Conservation (phyloP, 2,797 vertebrate species). For the Sebastes glaucus region DNA sequence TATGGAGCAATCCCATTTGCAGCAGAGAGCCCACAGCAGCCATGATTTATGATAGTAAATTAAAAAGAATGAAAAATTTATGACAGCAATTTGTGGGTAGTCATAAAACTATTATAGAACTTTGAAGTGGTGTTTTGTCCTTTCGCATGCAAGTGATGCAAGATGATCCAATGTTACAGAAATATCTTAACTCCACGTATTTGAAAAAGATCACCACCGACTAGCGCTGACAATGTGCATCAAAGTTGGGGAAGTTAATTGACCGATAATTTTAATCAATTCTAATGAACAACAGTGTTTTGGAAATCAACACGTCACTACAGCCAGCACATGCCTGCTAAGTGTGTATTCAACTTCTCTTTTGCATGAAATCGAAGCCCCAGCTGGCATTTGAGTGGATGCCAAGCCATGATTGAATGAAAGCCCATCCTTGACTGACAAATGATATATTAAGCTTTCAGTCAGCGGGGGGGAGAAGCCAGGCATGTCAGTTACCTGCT, state of each 20-base stretch:
- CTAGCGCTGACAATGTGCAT: conserved; percentile 21
- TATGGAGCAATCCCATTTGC: conserved; percentile 84
- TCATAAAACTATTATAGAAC: conserved; percentile 88
- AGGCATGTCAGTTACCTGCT: conserved; percentile 86
- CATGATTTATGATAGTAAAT: conserved; percentile 86
- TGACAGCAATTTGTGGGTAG: conserved; percentile 85
- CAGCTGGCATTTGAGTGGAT: conserved; percentile 77
- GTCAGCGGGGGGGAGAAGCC: conserved; percentile 75
- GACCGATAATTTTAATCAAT: conserved; percentile 37
- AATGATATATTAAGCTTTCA: conserved; percentile 89
- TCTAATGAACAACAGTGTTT: conserved; percentile 54
- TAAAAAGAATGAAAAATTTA: conserved; percentile 88
- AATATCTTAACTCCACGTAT: conserved; percentile 65
- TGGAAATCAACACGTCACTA: conserved; percentile 46
- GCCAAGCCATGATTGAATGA: conserved; percentile 83
- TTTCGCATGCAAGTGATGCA: conserved; percentile 80
- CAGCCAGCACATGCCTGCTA: conserved; percentile 38
- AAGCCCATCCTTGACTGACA: conserved; percentile 86
- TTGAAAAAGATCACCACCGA: conserved; percentile 46
- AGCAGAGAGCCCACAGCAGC: conserved; percentile 73
- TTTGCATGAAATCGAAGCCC: conserved; percentile 75
- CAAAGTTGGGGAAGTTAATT: conserved; percentile 54
- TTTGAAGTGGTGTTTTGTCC: conserved; percentile 83
- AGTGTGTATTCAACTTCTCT: conserved; percentile 59
- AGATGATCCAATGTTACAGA: conserved; percentile 75